A percentile compares a stretch with the other conserved stretches of the same genome.
Conservation (phyloP, 1,140 invertebrate species). For the Zophobas morio region DNA sequence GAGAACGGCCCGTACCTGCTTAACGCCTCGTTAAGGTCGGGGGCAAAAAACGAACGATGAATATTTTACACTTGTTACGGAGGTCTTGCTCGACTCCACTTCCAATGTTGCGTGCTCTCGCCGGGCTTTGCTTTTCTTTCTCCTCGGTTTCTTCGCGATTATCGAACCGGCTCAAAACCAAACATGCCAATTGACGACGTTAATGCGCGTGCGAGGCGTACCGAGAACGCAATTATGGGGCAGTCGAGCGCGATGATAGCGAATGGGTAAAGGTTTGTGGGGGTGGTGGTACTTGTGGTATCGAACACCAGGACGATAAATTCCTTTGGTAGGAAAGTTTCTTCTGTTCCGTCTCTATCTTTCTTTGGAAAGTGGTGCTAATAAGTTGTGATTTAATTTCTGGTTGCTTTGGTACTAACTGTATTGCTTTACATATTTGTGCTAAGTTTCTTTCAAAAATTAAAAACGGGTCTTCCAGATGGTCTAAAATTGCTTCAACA, state of each 20-base stretch:
- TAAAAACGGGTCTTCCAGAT: too few species aligned
- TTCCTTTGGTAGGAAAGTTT: too few species aligned
- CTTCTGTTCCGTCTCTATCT: too few species aligned
- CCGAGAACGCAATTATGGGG: slow-evolving; percentile 16
- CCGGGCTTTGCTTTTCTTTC: slow-evolving; percentile 4
- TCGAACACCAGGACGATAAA: too few species aligned
- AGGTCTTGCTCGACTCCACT: slow-evolving; percentile 1
- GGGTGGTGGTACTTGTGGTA: too few species aligned
- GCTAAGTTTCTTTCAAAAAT: too few species aligned
- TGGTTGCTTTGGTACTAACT: too few species aligned
- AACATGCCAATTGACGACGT: slow-evolving; percentile 22
- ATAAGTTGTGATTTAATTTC: too few species aligned
- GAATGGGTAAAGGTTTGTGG: too few species aligned
- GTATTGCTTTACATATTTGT: too few species aligned
- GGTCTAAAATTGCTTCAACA: too few species aligned
- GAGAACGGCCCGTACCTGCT: slow-evolving; percentile 43
- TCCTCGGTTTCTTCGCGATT: slow-evolving; percentile 5
- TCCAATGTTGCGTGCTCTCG: slow-evolving; percentile 7
- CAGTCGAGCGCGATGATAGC: neutral
- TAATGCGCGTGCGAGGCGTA: slow-evolving; percentile 22
- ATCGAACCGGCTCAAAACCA: slow-evolving; percentile 16
- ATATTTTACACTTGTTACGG: slow-evolving; percentile 53
- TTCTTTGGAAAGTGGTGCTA: too few species aligned
- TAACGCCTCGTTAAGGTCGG: slow-evolving; percentile 46
- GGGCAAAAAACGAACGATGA: slow-evolving; percentile 49